A percentile compares a stretch with the other conserved stretches of the same genome.
Evolutionary conservation across 2,888 invertebrate species (phyloP).

Genomic region (Leptinotarsa rubiginosa): DNA sequence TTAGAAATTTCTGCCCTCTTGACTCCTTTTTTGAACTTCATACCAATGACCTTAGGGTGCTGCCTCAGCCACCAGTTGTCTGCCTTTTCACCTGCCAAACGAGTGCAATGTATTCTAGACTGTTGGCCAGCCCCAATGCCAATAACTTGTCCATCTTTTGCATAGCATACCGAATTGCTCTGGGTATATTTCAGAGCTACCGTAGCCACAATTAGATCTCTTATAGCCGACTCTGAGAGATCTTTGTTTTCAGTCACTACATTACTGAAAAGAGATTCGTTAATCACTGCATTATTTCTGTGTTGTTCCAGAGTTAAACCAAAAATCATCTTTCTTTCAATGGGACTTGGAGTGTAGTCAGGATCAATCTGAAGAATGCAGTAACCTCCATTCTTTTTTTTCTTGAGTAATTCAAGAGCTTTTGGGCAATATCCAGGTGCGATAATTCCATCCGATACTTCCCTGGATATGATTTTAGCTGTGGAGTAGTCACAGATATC

Average conservation of each 20-base stretch:
- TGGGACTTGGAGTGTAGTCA: slow-evolving; percentile 80
- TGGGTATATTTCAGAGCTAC: slow-evolving; percentile 98
- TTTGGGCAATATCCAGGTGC: slow-evolving; percentile 90
- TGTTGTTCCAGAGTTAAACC: slow-evolving; percentile 89
- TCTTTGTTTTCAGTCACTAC: slow-evolving; percentile 79
- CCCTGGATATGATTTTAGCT: slow-evolving; percentile 90
- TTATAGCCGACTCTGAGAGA: slow-evolving; percentile 79
- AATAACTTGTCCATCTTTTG: slow-evolving; percentile 87
- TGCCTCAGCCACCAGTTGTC: slow-evolving; percentile 98
- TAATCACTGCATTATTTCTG: slow-evolving; percentile 89
- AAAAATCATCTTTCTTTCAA: slow-evolving; percentile 87
- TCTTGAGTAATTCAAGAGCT: slow-evolving; percentile 87
- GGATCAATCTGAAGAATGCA: slow-evolving; percentile 94
- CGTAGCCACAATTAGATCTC: slow-evolving; percentile 95
- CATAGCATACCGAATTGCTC: slow-evolving; percentile 98
- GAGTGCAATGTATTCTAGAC: slow-evolving; percentile 97
- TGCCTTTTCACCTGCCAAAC: slow-evolving; percentile 94
- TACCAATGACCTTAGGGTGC: slow-evolving; percentile 84
- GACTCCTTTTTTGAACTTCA: slow-evolving; percentile 88
- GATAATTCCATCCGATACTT: slow-evolving; percentile 98
- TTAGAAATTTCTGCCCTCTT: slow-evolving; percentile 94
- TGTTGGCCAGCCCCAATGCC: slow-evolving; percentile 99
- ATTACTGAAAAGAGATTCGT: slow-evolving; percentile 81
- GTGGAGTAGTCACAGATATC: slow-evolving; percentile 91
- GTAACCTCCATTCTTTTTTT: slow-evolving; percentile 95